Percentiles rank a stretch among this genome's conserved stretches.
Evolutionary conservation across 2,797 vertebrate genomes (phyloP).

Genomic region (Rhynchonycteris naso): DNA sequence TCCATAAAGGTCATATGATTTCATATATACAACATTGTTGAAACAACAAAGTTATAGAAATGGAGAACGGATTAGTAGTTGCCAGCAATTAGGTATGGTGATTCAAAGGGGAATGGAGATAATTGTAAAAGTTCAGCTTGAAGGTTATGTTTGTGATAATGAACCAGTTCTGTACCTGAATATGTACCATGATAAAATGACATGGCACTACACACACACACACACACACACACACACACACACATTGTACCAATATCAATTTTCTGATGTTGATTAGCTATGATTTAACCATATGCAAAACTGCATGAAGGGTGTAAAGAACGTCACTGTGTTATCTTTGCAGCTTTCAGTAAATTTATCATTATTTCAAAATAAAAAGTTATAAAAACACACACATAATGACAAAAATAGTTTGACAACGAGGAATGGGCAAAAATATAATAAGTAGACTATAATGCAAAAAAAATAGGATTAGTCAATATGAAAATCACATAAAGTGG

Average conservation of each 20-base stretch:
- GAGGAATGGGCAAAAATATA: background rate
- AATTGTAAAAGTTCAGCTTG: too few relatives aligned
- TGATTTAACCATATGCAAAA: background rate
- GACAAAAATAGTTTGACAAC: background rate
- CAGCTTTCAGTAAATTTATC: background rate
- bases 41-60: background rate
- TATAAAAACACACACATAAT: background rate
- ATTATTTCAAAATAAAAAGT: background rate
- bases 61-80: background rate
- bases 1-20: background rate
- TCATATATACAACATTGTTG: background rate
- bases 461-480: background rate
- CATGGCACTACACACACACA: background rate
- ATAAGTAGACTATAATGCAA: background rate
- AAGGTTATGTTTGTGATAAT: too few relatives aligned
- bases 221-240: background rate
- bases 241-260: background rate
- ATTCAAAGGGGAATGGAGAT: background rate
- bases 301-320: background rate
- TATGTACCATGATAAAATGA: background rate
- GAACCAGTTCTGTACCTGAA: background rate
- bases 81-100: background rate
- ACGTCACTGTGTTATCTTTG: background rate
- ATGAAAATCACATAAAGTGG: background rate
- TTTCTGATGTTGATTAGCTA: background rate